Conservation (phyloP, 2,888 invertebrate species). For the Caradrina kadenii region DNA sequence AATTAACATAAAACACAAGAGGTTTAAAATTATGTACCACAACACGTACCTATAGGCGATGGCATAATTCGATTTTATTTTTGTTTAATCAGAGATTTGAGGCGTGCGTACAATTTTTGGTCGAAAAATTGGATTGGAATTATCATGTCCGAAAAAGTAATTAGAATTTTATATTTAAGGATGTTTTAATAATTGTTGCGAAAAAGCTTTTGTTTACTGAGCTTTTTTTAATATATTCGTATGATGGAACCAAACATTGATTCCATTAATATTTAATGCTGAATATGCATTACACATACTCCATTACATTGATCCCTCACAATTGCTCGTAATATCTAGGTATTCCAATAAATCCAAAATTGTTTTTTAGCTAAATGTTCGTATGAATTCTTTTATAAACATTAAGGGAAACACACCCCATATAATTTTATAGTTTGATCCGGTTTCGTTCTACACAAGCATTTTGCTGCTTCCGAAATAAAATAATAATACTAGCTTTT, state of each 20-base stretch:
- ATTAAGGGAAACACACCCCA: conserved; percentile 45
- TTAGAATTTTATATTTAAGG: conserved; percentile 41
- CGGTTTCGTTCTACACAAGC: conserved; percentile 29
- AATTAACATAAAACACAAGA: conserved; percentile 78
- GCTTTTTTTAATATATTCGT: conserved; percentile 11
- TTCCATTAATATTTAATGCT: conserved; percentile 15
- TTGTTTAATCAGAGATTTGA: conserved; percentile 48
- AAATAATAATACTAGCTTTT: background rate
- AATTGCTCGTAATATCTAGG: conserved; percentile 30
- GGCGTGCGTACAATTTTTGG: conserved; percentile 21
- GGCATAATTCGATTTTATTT: conserved; percentile 54
- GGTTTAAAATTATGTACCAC: conserved; percentile 48
- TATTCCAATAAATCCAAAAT: conserved; percentile 39
- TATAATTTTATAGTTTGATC: conserved; percentile 56
- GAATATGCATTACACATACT: conserved; percentile 26
- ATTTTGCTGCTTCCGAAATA: conserved; percentile 40
- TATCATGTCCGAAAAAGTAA: conserved; percentile 38
- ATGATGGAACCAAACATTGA: background rate
- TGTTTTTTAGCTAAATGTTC: conserved; percentile 28
- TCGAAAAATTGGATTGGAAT: conserved; percentile 37
- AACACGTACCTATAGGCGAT: conserved; percentile 50
- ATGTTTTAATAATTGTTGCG: conserved; percentile 33
- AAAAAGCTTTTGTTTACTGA: conserved; percentile 19
- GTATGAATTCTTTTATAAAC: conserved; percentile 30
- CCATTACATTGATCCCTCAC: conserved; percentile 33